Percentiles rank a stretch among this genome's conserved stretches.
These are phyloP conservation scores for Euwallacea fornicatus DNA, from an alignment of 1,140 invertebrate species.

Conservation along the genomic window DNA sequence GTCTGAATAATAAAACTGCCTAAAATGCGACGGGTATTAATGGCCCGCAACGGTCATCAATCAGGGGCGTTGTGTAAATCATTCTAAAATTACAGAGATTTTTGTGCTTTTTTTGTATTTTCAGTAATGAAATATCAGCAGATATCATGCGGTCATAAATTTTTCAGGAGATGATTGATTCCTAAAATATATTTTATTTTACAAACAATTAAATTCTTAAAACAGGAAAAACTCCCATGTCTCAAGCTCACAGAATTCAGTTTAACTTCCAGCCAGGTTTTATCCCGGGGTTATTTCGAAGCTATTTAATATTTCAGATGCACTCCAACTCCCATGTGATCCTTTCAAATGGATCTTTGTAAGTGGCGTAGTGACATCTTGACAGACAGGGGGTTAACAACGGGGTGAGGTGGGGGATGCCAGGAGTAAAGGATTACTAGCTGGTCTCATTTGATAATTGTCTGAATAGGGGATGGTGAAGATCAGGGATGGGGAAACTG, in stretches of 20 bases:
- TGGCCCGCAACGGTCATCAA: constrained; percentile 19
- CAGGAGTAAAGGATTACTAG: not conserved
- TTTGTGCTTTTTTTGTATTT: constrained; percentile 1
- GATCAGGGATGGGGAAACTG: not conserved
- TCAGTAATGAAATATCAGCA: constrained; percentile 16
- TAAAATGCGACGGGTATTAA: constrained; percentile 24
- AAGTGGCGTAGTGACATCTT: constrained; percentile 13
- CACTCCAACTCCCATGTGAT: not conserved
- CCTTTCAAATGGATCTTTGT: not conserved
- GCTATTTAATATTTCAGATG: constrained; percentile 10
- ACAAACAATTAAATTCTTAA: constrained; percentile 1
- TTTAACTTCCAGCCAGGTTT: not conserved
- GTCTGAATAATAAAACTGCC: constrained; percentile 16
- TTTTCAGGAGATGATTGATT: not conserved
- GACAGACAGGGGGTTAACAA: constrained; percentile 5
- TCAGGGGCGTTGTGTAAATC: constrained; percentile 16
- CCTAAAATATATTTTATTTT: not conserved
- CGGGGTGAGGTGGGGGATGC: not conserved
- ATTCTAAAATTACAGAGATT: constrained; percentile 12
- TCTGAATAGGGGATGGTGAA: not conserved
- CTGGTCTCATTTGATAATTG: constrained; percentile 5
- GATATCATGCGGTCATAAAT: not conserved
- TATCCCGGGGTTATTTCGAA: not conserved
- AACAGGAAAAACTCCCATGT: not conserved
- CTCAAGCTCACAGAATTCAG: not conserved